Evolutionary conservation across 1,140 invertebrate genomes (phyloP).

Genomic region (Aleiodes sp.): DNA sequence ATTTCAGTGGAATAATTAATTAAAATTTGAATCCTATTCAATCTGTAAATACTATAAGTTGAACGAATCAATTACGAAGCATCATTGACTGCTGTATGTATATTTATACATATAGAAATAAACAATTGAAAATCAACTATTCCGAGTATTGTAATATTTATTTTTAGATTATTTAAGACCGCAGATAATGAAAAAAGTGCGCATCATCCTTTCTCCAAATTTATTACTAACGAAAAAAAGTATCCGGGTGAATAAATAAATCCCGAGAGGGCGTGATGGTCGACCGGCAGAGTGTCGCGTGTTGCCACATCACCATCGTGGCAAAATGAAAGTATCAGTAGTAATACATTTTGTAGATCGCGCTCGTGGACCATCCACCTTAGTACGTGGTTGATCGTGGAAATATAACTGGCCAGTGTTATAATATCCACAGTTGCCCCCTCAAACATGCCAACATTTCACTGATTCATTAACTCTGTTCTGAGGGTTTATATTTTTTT

Average conservation of each 20-base stretch:
- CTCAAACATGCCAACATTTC: constrained; percentile 50
- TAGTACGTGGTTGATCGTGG: constrained; percentile 45
- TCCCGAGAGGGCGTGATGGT: constrained; percentile 45
- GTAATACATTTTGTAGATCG: constrained; percentile 54
- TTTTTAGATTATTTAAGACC: no score
- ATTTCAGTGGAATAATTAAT: background rate
- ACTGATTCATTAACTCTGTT: constrained; percentile 41
- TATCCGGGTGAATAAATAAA: background rate
- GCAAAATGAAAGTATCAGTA: constrained; percentile 48
- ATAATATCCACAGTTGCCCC: background rate
- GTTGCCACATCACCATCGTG: constrained; percentile 62
- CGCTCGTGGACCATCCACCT: constrained; percentile 45
- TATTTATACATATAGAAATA: constrained; percentile 50
- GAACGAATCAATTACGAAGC: constrained; percentile 32
- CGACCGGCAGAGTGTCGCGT: constrained; percentile 54
- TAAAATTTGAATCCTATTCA: constrained; percentile 20
- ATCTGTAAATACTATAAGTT: constrained; percentile 26
- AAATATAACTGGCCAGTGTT: constrained; percentile 18
- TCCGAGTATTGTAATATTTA: background rate
- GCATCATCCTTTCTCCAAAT: background rate
- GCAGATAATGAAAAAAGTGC: constrained; percentile 10
- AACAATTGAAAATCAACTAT: constrained; percentile 23
- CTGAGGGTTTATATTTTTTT: constrained; percentile 30
- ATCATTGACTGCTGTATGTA: constrained; percentile 44
- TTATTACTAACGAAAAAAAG: no score